phyloP scores from a whole-genome alignment of 2,888 invertebrate species.

The Pherbina coryleti region DNA sequence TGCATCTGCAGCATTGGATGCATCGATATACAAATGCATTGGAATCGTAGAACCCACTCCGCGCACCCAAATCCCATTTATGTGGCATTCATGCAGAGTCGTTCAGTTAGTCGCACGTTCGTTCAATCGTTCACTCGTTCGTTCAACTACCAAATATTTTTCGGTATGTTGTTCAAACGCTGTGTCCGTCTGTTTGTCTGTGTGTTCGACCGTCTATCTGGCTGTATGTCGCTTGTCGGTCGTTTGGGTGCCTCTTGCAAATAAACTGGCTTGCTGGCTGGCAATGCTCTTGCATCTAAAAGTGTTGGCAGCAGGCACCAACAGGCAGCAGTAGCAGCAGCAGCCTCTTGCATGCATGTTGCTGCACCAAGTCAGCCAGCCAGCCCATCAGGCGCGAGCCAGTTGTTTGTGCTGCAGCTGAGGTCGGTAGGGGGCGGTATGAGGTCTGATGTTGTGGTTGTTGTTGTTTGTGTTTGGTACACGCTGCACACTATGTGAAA shows the following conservation, averaged over 20 bases:
- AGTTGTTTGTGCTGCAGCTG: neutral
- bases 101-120: neutral
- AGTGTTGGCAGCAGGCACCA: constrained; percentile 22
- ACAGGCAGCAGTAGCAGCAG: constrained; percentile 11
- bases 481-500: neutral
- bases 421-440: constrained; percentile 1
- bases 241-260: constrained; percentile 12
- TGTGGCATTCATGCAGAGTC: neutral
- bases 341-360: constrained; percentile 17
- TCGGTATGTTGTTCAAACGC: constrained; percentile 31
- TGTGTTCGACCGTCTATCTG: constrained; percentile 8
- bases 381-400: constrained; percentile 16
- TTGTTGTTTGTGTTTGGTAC: neutral
- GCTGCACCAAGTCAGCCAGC: neutral
- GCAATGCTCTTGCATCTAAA: constrained; percentile 14
- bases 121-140: constrained; percentile 22
- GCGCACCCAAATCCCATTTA: constrained; percentile 4
- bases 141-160: constrained; percentile 36
- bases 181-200: neutral
- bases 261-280: constrained; percentile 26
- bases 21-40: constrained; percentile 25
- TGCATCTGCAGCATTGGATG: neutral
- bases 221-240: neutral
- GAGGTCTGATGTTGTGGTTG: neutral
- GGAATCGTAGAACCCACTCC: constrained; percentile 15